Evolutionary conservation across 1,140 invertebrate genomes (phyloP), one percentile per base, ranked within the genome.

Genomic region (Gonioctena quinquepunctata): DNA sequence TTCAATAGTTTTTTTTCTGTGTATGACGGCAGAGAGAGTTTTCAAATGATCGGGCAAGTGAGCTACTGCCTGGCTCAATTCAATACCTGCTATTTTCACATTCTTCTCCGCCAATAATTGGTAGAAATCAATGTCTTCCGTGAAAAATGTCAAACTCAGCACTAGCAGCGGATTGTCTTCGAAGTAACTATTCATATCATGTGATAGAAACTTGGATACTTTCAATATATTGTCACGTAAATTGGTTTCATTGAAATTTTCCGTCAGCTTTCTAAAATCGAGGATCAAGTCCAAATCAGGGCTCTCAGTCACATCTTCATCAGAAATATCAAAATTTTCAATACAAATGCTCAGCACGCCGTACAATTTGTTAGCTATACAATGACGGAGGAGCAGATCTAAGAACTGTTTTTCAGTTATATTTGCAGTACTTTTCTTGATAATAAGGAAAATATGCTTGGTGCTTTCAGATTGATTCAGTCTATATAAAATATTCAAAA

Each of bases 381-480:
- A 86, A 84, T 84, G 85, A 75, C 85, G 84, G 67, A 85, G 83
- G 7, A 88, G 66, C 76, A 87, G 85, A 68, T 85, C 76, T 50
- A 86, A 83, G 78, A 90, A 89, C 54, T 85, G 78, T 33, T 81
- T 77, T 70, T 84, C 84, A 69, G 82, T 83, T 65, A 90, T 81
- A 71, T 86, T 87, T n/a, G 87, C 85, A 33, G 80, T 84, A 49
- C 83, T 75, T 76, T 84, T 80, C 7, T 81, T 83, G 69, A 90
- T 86, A 75, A 89, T 87, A 71, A 84, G 77, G 70, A 86, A 79
- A 74, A 89, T 82, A 48, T 85, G 77, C 71, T 82, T 82, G 59
- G 87, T 81, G 81, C 83, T 89, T 78, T 84, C 85, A 50, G 84
- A 85, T 63, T 84, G 76, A 19, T 82, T 79, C 52, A 89, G 77